Conservation (phyloP, 2,888 invertebrate species). For the Cremastobaeus sp. region DNA sequence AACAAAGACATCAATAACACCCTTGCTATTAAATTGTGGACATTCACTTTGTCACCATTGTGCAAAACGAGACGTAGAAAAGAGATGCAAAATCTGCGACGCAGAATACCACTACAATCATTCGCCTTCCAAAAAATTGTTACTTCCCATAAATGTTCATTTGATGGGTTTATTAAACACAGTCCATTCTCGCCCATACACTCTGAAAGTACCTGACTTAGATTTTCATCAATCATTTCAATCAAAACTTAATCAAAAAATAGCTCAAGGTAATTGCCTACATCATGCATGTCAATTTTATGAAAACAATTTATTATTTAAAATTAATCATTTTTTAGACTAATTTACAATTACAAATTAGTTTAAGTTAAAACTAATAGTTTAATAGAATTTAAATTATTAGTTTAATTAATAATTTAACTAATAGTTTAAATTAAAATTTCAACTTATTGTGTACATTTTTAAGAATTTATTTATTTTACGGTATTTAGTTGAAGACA, state of each 20-base stretch:
- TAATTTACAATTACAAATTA: too few relatives aligned
- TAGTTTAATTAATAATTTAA: too few relatives aligned
- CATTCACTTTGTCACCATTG: constrained; percentile 20
- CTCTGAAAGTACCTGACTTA: constrained; percentile 5
- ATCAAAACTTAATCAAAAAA: constrained; percentile 1
- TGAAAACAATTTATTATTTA: constrained; percentile 15
- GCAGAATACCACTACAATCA: not conserved
- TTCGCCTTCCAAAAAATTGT: not conserved
- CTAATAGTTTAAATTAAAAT: too few relatives aligned
- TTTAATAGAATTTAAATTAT: too few relatives aligned
- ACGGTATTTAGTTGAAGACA: too few relatives aligned
- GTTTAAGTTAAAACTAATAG: too few relatives aligned
- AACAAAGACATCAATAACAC: not conserved
- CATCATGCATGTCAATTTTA: too few relatives aligned
- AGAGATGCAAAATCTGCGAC: constrained; percentile 8
- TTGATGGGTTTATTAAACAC: constrained; percentile 9
- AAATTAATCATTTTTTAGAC: not conserved
- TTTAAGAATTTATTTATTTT: too few relatives aligned
- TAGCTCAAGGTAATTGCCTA: constrained; percentile 12
- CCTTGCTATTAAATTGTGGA: constrained; percentile 23
- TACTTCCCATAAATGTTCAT: constrained; percentile 4
- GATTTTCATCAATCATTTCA: constrained; percentile 8
- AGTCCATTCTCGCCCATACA: not conserved
- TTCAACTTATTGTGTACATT: too few relatives aligned
- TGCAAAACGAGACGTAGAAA: not conserved